Base-by-base conservation (phyloP, 2,113 vertebrate species). In the Catagonus wagneri region DNA sequence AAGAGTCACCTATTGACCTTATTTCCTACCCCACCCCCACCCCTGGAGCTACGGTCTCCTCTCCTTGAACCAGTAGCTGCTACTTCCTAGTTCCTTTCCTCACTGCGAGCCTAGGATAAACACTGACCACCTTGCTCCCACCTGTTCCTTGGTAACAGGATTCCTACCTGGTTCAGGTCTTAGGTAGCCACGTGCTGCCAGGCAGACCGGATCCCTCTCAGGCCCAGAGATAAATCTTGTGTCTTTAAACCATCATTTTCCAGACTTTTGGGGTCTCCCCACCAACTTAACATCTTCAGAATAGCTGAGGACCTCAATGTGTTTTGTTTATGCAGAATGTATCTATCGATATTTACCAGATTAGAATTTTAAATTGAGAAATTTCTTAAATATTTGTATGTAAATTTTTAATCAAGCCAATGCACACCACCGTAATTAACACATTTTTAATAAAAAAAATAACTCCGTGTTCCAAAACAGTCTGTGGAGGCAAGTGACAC, bases 401-500 rank as follows among this genome's bases (percentile, higher is more conserved):
- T 75, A 93, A 86, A 91, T 86, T 78, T 60, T 83, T 76, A 76
- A 93, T 86, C 89, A 88, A 68, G 29, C 14, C 6, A 78, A 39
- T n/a, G 32, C 27, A 29, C 23, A 25, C 63, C 69, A 89, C 63
- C 36, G 86, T 83, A 95, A 95, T 88, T 81, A 93, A 81, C 72
- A 91, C 75, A 86, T 83, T 95, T 95, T 94, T 96, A 83, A 86
- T 93, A 63, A 89, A 96, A 89, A 96, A 97, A 96, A 89, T 65
- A 68, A 88, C 50, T 90, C 56, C 58, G 87, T 89, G 65, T 95
- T 96, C 54, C 83, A 96, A 95, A 89, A 93, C 92, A 95, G 79
- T 96, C 93, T 93, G 83, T 58, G 56, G 36, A 97, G 79, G n/a
- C 79, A 80, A 95, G 92, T 60, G 69, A 80, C 60, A 74, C 4